Evolutionary conservation across 2,888 invertebrate genomes (phyloP).

Genomic region (Bruchidius siliquastri): DNA sequence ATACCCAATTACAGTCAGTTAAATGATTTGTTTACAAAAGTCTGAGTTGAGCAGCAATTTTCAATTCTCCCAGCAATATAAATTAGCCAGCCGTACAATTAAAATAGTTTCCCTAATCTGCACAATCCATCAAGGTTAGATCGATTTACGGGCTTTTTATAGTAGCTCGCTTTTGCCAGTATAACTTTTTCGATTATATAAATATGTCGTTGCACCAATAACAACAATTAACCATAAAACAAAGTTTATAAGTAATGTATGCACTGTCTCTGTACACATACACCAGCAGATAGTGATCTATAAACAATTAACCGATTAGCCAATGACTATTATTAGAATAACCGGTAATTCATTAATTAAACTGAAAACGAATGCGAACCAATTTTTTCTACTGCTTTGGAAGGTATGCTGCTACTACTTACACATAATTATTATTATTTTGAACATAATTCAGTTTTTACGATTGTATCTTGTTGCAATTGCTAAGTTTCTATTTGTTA

Average conservation of each 20-base stretch:
- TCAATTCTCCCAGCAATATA: background rate
- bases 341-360: background rate
- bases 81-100: background rate
- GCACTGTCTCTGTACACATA: background rate
- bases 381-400: background rate
- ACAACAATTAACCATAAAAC: conserved; percentile 11
- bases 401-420: background rate
- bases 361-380: background rate
- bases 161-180: conserved; percentile 6
- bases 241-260: background rate
- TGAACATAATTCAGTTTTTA: background rate
- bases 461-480: background rate
- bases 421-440: background rate
- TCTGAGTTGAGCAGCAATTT: background rate
- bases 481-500: background rate
- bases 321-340: background rate
- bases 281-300: background rate
- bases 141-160: conserved; percentile 13
- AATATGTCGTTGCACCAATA: conserved; percentile 13
- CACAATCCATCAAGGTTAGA: conserved; percentile 12
- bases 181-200: conserved; percentile 6
- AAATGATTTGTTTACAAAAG: background rate
- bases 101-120: conserved; percentile 7
- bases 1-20: background rate
- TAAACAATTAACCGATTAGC: background rate